A percentile compares a stretch with the other conserved stretches of the same genome.
These are phyloP conservation scores for Allolobophora icterica DNA, from an alignment of 2,888 invertebrate species.

Conservation along the genomic window DNA sequence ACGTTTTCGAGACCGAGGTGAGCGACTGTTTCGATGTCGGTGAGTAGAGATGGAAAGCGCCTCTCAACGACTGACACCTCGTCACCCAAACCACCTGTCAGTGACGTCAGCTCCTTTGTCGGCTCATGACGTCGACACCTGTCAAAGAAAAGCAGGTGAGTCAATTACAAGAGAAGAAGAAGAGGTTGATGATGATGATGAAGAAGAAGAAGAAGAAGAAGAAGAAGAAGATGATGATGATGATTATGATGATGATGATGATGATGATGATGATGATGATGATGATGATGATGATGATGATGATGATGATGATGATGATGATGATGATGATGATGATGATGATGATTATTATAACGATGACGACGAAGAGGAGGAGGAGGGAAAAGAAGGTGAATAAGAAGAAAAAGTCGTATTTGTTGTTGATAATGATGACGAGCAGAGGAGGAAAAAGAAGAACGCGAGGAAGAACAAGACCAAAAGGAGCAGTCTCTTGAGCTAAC, in stretches of 20 bases:
- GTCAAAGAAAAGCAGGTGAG: neutral
- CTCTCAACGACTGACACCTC: neutral
- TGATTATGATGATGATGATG: too few species aligned
- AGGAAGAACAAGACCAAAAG: too few species aligned
- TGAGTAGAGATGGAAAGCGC: neutral
- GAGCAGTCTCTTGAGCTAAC: too few species aligned
- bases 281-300: conserved; percentile 39
- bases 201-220: too few species aligned
- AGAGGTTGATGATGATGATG: too few species aligned
- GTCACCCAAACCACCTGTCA: neutral
- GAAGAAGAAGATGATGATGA: too few species aligned
- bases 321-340: conserved; percentile 37
- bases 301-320: conserved; percentile 39
- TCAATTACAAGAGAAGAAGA: too few species aligned
- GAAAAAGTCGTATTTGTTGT: too few species aligned
- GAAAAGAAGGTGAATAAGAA: too few species aligned
- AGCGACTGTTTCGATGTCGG: conserved; percentile 71
- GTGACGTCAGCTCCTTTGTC: neutral
- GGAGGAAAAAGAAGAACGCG: too few species aligned
- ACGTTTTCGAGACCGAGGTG: conserved; percentile 29
- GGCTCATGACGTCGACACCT: conserved; percentile 3
- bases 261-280: conserved; percentile 22
- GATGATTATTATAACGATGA: conserved; percentile 34
- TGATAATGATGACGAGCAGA: too few species aligned
- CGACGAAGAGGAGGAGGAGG: neutral